phyloP scores from a whole-genome alignment of 2,113 vertebrate species.

The Lathamus discolor region DNA sequence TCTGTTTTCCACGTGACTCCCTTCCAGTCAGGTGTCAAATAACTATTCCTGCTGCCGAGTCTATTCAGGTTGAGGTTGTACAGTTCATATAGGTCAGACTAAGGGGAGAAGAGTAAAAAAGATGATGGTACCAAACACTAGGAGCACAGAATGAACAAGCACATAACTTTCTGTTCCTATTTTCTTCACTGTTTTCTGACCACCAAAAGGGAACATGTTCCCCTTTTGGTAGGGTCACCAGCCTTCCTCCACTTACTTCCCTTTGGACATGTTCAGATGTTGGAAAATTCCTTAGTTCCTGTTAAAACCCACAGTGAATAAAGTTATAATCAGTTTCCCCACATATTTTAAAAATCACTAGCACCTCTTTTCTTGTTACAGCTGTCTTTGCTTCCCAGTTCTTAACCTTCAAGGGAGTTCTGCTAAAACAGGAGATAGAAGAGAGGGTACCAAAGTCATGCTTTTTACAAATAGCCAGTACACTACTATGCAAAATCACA shows the following conservation, averaged over 20 bases:
- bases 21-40: not conserved
- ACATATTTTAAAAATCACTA: not conserved
- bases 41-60: not conserved
- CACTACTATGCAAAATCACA: not conserved
- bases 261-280: rapidly evolving
- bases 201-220: not conserved
- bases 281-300: not conserved
- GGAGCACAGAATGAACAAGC: not conserved
- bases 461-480: not conserved
- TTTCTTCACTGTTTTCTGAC: not conserved
- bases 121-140: not conserved
- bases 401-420: not conserved
- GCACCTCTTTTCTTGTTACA: not conserved
- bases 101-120: not conserved
- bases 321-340: not conserved
- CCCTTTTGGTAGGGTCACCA: not conserved
- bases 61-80: not conserved
- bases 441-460: not conserved
- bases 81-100: not conserved
- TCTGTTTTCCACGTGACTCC: not conserved
- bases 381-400: not conserved
- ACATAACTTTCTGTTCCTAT: not conserved
- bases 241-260: not conserved
- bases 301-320: not conserved
- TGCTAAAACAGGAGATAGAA: not conserved